Evolutionary conservation across 2,113 vertebrate genomes (phyloP), one percentile per base, ranked within the genome.

Genomic region (Cnemophilus loriae): DNA sequence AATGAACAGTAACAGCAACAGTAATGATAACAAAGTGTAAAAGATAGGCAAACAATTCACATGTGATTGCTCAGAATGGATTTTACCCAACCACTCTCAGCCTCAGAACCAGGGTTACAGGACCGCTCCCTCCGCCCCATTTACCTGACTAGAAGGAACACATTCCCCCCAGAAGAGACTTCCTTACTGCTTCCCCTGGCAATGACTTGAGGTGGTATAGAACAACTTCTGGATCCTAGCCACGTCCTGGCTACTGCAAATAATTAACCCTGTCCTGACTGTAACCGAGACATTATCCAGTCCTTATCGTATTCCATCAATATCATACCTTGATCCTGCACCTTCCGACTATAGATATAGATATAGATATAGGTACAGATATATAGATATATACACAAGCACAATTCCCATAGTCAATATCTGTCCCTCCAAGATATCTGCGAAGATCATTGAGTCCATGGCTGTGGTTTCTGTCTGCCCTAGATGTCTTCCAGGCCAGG

Each of bases 21-120:
- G 17, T 27, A 56, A 14, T 32, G 49, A 41, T 16, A 17, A 47
- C 16, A 15, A 53, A 41, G 6, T 37, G 12, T 39, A 46, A 44
- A 60, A 78, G 37, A 35, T 5, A 24, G 21, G 22, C 42, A 57
- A 42, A 57, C 13, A 23, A 19, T 28, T 65, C 26, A 44, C 13
- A 19, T 7, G 1, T n/a, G 7, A 10, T 27, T 44, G 9, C 37
- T 77, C 21, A 52, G 44, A 44, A 32, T 50, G 26, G 27, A 42
- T 0, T 0, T 44, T 59, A 22, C 21, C 17, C 3, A 3, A 10
- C 37, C 15, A 15, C 9, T 32, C 21, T 27, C 22, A 60, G 37
- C 33, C 46, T 37, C 33, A 60, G 22, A 68, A 27, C 27, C 39
- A 52, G 53, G 35, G 12, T n/a, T 63, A 47, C 12, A 67, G 26